Base-by-base conservation (phyloP, 2,113 vertebrate genomes). In the Prionailurus viverrinus region DNA sequence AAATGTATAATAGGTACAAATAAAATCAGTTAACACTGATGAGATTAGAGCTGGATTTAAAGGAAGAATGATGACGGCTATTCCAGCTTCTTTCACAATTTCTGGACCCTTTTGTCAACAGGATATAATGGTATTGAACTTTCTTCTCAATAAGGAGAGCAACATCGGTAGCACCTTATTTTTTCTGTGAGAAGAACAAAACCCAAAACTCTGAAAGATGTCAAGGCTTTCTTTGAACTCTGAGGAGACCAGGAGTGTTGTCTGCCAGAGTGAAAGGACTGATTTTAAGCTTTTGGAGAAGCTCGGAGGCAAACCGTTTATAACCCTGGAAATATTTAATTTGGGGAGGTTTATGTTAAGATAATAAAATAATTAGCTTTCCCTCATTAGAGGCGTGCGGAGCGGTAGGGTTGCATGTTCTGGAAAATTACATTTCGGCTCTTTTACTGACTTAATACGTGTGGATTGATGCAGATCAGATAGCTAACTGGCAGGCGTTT, bases 271-370 rank as follows among this genome's bases (percentile, higher is more conserved):
- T 78, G 36, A 96, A 95, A 79, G 74, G 69, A 12, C 16, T 97
- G 69, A 14, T 55, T 96, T 92, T 89, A 71, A 88, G 39, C 66
- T 90, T 96, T 93, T 97, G 90, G 84, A 80, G 80, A 96, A 95
- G 80, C 65, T 92, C 84, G 11, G 41, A 94, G 76, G 36, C 89
- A 87, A 97, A 96, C 39, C 85, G 27, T 96, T 97, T 97, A 95
- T 97, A 97, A 97, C 68, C 86, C 79, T 92, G 87, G 82, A 94
- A 97, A 97, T 97, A 97, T 97, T 97, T 97, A 98, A 97, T 95
- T 98, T 97, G 55, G 11, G 45, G 23, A 92, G 58, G 87, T 95
- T 94, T 95, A 85, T 97, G 61, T 95, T 97, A 89, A 94, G 93
- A 97, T 97, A 97, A 95, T 97, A 95, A 98, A 98, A 92, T 97